Percentiles rank a stretch among this genome's conserved stretches.
These are phyloP conservation scores for Raja brachyura DNA, from an alignment of 2,113 vertebrate species.

Conservation along the genomic window DNA sequence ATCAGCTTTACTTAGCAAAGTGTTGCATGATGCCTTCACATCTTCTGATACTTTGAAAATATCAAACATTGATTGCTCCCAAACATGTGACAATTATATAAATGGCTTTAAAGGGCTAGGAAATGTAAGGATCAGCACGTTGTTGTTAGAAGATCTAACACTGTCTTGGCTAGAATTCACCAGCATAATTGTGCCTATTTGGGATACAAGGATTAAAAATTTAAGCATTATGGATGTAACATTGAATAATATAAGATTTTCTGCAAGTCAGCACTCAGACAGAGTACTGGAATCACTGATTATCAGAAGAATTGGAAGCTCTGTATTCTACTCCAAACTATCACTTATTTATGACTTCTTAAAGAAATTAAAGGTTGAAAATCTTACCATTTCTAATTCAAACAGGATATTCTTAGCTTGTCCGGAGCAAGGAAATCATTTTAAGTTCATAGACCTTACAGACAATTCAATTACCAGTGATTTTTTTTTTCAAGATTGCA, in stretches of 20 bases:
- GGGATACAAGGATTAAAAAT: constrained; percentile 52
- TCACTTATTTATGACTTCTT: constrained; percentile 60
- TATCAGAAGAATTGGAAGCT: constrained; percentile 42
- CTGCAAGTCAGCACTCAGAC: not conserved
- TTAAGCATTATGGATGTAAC: constrained; percentile 54
- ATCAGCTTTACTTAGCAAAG: constrained; percentile 39
- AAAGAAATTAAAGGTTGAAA: constrained; percentile 64
- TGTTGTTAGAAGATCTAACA: constrained; percentile 57
- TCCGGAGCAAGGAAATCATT: constrained; percentile 57
- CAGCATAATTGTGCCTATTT: constrained; percentile 47
- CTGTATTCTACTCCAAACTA: constrained; percentile 61
- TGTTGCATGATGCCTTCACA: constrained; percentile 56
- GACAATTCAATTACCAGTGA: constrained; percentile 65
- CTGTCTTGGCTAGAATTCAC: constrained; percentile 57
- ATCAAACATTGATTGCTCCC: constrained; percentile 49
- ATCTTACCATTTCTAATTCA: constrained; percentile 55
- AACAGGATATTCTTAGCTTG: constrained; percentile 75
- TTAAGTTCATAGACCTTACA: constrained; percentile 66
- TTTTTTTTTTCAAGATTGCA: constrained; percentile 64
- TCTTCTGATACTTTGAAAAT: constrained; percentile 52
- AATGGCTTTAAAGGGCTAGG: constrained; percentile 41
- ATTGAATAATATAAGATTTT: not conserved
- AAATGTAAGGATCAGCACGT: constrained; percentile 43
- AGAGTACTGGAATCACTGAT: constrained; percentile 56
- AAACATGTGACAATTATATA: constrained; percentile 39